A percentile compares a stretch with the other conserved stretches of the same genome.
Conservation (phyloP, 2,113 vertebrate genomes). For the Numenius arquata region DNA sequence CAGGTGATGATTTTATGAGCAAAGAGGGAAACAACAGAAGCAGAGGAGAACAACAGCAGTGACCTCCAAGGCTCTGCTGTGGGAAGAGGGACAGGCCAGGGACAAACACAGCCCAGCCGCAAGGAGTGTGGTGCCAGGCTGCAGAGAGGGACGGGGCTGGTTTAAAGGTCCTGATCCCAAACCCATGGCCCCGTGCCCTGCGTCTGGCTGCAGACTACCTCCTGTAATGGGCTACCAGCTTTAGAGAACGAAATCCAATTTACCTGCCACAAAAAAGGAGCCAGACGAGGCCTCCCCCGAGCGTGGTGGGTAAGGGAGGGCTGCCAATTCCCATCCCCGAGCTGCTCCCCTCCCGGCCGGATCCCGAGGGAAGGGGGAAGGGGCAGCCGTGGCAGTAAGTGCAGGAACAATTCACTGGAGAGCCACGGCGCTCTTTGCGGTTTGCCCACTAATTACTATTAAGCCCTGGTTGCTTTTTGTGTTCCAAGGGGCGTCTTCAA, state of each 20-base stretch:
- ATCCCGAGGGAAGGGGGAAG: conserved; percentile 18
- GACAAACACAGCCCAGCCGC: not conserved
- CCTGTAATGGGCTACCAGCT: conserved; percentile 13
- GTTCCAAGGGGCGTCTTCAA: conserved; percentile 61
- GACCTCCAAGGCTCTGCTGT: not conserved
- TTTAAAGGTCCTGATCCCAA: conserved; percentile 23
- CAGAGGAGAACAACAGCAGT: not conserved
- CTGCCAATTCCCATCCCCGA: not conserved
- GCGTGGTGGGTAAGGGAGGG: not conserved
- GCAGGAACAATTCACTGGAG: conserved; percentile 70
- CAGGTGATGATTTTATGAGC: not conserved
- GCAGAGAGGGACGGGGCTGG: conserved; percentile 14
- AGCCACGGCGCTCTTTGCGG: conserved; percentile 70
- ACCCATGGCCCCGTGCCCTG: not conserved
- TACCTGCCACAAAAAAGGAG: conserved; percentile 62
- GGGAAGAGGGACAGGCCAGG: not conserved
- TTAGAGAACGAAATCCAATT: conserved; percentile 57
- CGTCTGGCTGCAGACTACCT: not conserved
- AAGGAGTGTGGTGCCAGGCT: not conserved
- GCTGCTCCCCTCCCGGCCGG: not conserved
- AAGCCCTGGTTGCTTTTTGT: conserved; percentile 73
- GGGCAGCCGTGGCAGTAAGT: conserved; percentile 40
- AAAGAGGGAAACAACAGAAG: not conserved
- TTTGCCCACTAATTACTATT: conserved; percentile 81
- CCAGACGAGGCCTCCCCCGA: not conserved